A percentile compares a stretch with the other conserved stretches of the same genome.
Conservation (phyloP, 2,113 vertebrate species). For the Dipodomys spectabilis region DNA sequence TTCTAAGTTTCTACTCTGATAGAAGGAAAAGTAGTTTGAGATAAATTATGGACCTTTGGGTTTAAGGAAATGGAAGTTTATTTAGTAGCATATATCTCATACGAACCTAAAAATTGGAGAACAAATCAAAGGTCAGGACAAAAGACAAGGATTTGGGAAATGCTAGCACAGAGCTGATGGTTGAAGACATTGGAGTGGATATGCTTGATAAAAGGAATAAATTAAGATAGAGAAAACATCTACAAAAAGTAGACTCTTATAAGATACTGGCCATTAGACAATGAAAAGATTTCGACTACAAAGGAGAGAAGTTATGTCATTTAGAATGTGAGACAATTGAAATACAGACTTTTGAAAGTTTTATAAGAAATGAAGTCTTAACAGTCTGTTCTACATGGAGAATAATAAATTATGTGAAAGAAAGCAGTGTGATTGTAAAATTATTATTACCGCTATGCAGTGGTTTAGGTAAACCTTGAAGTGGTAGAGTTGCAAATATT, state of each 20-base stretch:
- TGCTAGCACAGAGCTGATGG: not conserved
- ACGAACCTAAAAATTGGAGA: not conserved
- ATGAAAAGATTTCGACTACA: not conserved
- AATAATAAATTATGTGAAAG: slow-evolving; percentile 20
- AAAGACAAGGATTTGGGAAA: not conserved
- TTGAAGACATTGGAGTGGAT: not conserved
- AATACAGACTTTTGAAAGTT: slow-evolving; percentile 7
- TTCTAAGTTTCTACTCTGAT: not conserved
- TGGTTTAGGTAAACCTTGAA: not conserved
- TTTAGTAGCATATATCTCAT: not conserved
- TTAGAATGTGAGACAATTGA: not conserved
- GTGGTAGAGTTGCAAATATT: not conserved
- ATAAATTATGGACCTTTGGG: not conserved
- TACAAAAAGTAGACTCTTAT: not conserved
- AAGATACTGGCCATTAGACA: not conserved
- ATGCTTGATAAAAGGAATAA: not conserved
- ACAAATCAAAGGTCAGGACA: not conserved
- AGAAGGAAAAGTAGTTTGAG: slow-evolving; percentile 40
- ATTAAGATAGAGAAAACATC: not conserved
- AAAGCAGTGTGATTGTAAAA: not conserved
- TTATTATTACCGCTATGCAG: not conserved
- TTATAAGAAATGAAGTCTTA: not conserved
- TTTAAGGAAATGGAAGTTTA: not conserved
- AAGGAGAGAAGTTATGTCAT: not conserved
- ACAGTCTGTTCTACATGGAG: not conserved